Evolutionary conservation across 2,113 vertebrate species (phyloP).

Genomic region (Anhinga rufa): DNA sequence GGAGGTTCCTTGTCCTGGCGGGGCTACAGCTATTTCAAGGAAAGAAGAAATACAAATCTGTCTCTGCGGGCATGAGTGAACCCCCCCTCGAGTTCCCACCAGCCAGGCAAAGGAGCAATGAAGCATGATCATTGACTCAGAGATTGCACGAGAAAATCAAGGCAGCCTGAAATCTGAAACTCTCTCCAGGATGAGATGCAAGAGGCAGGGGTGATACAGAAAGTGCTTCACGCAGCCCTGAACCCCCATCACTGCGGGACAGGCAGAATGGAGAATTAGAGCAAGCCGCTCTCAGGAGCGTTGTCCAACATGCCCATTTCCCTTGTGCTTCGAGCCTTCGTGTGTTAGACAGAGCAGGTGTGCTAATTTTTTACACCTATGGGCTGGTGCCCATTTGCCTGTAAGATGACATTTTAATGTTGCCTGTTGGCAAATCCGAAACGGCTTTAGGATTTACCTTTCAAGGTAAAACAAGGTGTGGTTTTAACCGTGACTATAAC

Average conservation of each 20-base stretch:
- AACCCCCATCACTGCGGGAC: not conserved
- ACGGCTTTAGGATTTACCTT: not conserved
- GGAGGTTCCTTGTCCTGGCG: not conserved
- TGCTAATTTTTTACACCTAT: not conserved
- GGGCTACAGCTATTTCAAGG: not conserved
- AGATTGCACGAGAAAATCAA: not conserved
- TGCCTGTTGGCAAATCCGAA: not conserved
- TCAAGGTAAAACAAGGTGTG: not conserved
- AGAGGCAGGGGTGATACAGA: not conserved
- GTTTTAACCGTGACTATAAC: not conserved
- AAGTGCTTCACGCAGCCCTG: not conserved
- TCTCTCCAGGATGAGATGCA: not conserved
- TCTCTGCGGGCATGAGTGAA: not conserved
- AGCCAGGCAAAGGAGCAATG: not conserved
- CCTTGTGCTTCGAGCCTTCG: not conserved
- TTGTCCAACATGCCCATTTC: not conserved
- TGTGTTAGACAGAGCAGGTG: not conserved
- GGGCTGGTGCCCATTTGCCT: not conserved
- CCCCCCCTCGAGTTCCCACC: not conserved
- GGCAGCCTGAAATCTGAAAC: not conserved
- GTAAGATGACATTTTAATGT: not conserved
- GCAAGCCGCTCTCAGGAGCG: not conserved
- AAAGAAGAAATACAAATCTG: not conserved
- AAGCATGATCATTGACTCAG: not conserved
- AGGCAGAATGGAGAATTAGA: too few species aligned